These are phyloP conservation scores for Phrynosoma blainvillii DNA, from an alignment of 2,113 vertebrate species.

Conservation along the genomic window DNA sequence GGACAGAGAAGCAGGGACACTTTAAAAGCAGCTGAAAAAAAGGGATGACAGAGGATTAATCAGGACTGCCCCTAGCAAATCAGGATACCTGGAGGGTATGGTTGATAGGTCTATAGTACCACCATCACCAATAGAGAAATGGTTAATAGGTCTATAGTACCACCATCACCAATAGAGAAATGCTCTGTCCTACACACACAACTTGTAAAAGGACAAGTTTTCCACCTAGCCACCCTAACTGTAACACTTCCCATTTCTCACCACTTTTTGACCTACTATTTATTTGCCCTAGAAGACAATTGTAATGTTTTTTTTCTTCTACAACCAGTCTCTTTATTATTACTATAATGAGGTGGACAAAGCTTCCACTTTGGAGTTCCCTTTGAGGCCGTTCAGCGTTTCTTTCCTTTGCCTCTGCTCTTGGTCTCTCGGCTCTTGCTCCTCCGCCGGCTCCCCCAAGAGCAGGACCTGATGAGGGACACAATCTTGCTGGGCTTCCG, in stretches of 20 bases:
- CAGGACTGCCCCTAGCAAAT: too few species aligned
- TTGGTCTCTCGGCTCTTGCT: conserved; percentile 2
- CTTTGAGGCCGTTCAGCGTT: background rate
- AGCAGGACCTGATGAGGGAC: conserved; percentile 22
- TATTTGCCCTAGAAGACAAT: background rate
- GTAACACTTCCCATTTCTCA: background rate
- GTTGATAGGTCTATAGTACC: too few species aligned
- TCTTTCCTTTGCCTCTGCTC: conserved; percentile 17
- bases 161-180: background rate
- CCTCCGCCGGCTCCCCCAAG: conserved; percentile 4
- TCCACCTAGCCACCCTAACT: background rate
- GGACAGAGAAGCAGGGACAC: too few species aligned
- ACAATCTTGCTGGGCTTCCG: conserved; percentile 14
- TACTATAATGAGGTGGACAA: background rate
- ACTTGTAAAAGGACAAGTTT: background rate
- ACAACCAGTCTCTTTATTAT: background rate
- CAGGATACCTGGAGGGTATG: too few species aligned
- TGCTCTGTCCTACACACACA: background rate
- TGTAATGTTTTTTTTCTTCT: background rate
- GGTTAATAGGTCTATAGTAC: background rate
- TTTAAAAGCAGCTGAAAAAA: too few species aligned
- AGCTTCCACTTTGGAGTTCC: background rate
- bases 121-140: background rate
- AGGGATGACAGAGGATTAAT: too few species aligned
- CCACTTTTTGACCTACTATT: background rate